phyloP scores from a whole-genome alignment of 2,888 invertebrate species.

The Apodemia duryi region DNA sequence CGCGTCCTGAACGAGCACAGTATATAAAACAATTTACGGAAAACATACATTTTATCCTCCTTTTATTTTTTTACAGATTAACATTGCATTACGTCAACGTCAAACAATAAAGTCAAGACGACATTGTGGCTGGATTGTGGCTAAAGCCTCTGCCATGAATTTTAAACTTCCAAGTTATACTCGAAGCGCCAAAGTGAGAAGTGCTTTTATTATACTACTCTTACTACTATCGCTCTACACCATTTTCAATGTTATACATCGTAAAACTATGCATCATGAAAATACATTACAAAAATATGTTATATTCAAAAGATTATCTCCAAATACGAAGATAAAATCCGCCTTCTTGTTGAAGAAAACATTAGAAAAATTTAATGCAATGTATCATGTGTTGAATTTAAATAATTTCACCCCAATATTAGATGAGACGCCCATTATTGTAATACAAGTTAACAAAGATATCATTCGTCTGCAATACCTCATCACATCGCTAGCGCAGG shows the following conservation, averaged over 20 bases:
- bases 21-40: no score
- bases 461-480: constrained; percentile 40
- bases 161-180: background rate
- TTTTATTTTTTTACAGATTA: background rate
- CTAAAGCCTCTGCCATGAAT: constrained; percentile 3
- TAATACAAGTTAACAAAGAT: constrained; percentile 40
- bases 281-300: constrained; percentile 11
- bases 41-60: background rate
- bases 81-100: background rate
- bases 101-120: background rate
- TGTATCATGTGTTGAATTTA: constrained; percentile 35
- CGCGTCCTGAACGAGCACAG: no score
- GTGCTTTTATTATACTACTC: constrained; percentile 4
- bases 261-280: background rate
- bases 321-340: constrained; percentile 11
- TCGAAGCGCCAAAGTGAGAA: background rate
- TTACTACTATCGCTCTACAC: background rate
- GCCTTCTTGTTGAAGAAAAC: constrained; percentile 24
- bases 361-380: constrained; percentile 35
- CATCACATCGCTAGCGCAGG: constrained; percentile 41
- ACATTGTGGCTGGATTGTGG: background rate
- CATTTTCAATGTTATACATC: constrained; percentile 1
- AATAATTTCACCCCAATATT: constrained; percentile 32
- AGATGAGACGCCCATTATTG: constrained; percentile 35
- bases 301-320: background rate